phyloP scores from a whole-genome alignment of 2,888 invertebrate species.

The Lasioglossum morio region DNA sequence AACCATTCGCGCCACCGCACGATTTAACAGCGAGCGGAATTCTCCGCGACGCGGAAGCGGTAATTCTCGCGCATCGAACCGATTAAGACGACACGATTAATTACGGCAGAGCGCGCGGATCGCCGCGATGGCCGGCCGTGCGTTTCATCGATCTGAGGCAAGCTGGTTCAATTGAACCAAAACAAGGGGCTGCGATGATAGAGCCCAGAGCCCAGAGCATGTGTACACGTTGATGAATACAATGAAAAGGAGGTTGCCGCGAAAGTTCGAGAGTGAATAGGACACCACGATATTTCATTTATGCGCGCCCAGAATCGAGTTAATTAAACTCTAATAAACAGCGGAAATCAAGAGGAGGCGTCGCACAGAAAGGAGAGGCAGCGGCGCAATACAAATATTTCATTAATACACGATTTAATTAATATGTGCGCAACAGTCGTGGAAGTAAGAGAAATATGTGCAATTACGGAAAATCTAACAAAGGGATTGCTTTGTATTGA shows the following conservation, averaged over 20 bases:
- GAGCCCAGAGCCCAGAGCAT: neutral
- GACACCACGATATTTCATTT: conserved; percentile 7
- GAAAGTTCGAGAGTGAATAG: conserved; percentile 12
- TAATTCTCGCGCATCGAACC: conserved; percentile 42
- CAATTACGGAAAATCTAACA: conserved; percentile 44
- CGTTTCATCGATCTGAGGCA: conserved; percentile 45
- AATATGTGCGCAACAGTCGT: conserved; percentile 17
- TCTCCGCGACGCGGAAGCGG: conserved; percentile 39
- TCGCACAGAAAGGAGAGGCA: neutral
- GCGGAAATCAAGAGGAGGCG: neutral
- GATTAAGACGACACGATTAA: conserved; percentile 61
- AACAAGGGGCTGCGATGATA: neutral
- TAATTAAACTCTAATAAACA: conserved; percentile 37
- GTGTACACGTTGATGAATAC: neutral
- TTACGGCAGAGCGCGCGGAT: conserved; percentile 17
- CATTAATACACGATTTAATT: conserved; percentile 35
- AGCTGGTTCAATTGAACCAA: conserved; percentile 1
- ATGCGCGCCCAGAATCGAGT: neutral
- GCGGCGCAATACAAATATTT: conserved; percentile 14
- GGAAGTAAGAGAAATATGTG: conserved; percentile 29
- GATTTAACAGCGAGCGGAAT: conserved; percentile 57
- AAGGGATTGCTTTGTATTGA: conserved; percentile 27
- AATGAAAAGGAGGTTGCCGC: neutral
- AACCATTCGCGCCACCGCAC: conserved; percentile 54
- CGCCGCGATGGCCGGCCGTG: conserved; percentile 4